A percentile compares a stretch with the other conserved stretches of the same genome.
These are phyloP conservation scores for Acanthiza pusilla DNA, from an alignment of 2,797 vertebrate genomes.

Conservation along the genomic window DNA sequence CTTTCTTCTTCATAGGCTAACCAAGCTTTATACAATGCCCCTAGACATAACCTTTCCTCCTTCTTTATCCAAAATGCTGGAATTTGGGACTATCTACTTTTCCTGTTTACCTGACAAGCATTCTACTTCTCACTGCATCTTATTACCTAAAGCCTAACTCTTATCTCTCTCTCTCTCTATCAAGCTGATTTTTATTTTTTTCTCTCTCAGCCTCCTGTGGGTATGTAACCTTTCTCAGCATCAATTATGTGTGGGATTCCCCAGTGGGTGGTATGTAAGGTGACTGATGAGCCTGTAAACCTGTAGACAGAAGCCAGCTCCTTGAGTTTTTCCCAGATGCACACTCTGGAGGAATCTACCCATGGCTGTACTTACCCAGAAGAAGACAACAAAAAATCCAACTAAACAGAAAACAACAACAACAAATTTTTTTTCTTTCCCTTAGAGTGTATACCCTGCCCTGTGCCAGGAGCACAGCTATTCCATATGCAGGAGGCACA, in stretches of 20 bases:
- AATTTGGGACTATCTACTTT: not conserved
- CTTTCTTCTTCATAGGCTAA: not conserved
- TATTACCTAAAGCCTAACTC: not conserved
- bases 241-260: not conserved
- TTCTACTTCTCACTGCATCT: not conserved
- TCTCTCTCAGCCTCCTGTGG: not conserved
- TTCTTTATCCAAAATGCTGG: not conserved
- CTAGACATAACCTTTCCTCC: not conserved
- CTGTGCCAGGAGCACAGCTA: not conserved
- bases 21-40: not conserved
- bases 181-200: not conserved
- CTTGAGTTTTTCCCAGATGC: not conserved
- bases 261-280: not conserved
- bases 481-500: not conserved
- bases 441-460: not conserved
- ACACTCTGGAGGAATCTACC: not conserved
- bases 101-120: not conserved
- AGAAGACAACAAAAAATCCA: not conserved
- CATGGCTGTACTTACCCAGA: not conserved
- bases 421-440: not conserved
- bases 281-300: not conserved
- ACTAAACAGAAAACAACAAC: not conserved
- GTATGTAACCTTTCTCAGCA: not conserved
- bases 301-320: not conserved
- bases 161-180: not conserved